Evolutionary conservation across 30 jellyfish, hydroid and myxozoan genomes (phyloP).

Genomic region (Turritopsis rubra): DNA sequence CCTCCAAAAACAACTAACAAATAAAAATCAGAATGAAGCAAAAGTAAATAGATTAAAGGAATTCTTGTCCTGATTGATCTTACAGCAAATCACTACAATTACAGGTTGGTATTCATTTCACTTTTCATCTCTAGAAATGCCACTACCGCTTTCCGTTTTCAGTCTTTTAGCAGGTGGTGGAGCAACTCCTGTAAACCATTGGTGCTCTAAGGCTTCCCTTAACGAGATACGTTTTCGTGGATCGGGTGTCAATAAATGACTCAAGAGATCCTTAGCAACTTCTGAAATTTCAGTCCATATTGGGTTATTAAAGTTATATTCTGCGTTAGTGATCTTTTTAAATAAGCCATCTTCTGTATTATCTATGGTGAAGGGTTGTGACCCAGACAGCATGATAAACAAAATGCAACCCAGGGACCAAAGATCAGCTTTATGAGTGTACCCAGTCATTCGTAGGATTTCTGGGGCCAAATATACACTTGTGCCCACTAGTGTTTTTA

Average conservation of each 20-base stretch:
- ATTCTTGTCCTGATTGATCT: too few species aligned
- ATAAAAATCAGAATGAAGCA: too few species aligned
- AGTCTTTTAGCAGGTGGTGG: not conserved
- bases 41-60: too few species aligned
- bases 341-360: constrained; percentile 13
- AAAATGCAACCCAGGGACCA: constrained; percentile 89
- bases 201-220: constrained; percentile 51
- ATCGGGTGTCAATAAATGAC: constrained; percentile 44
- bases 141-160: not conserved
- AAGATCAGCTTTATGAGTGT: constrained; percentile 55
- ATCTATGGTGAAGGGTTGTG: constrained; percentile 58
- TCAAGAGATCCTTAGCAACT: constrained; percentile 52
- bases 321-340: constrained; percentile 35
- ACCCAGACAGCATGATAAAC: constrained; percentile 68
- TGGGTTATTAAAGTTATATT: constrained; percentile 37
- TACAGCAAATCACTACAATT: too few species aligned
- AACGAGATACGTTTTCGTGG: constrained; percentile 32
- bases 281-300: constrained; percentile 53
- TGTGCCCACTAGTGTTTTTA: constrained; percentile 77
- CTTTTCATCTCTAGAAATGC: too few species aligned
- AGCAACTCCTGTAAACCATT: not conserved
- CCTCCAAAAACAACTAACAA: too few species aligned
- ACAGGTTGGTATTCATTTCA: too few species aligned
- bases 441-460: constrained; percentile 36
- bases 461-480: constrained; percentile 81